phyloP scores from a whole-genome alignment of 1,140 invertebrate genomes.

The Aradophagus sp. region DNA sequence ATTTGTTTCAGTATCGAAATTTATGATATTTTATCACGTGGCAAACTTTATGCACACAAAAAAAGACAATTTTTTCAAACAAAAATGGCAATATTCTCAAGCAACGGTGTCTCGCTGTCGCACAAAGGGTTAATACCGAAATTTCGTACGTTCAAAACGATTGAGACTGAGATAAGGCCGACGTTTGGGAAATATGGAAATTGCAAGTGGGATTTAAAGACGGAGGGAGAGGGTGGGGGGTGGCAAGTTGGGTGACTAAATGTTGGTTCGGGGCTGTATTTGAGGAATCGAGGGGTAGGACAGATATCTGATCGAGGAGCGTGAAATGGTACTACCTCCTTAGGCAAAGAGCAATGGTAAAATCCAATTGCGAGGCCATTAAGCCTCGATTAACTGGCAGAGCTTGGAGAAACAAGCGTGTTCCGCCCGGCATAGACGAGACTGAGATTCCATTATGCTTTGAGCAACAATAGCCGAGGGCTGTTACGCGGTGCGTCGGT shows the following conservation, averaged over 20 bases:
- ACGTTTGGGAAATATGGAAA: constrained; percentile 27
- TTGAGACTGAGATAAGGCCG: too few species aligned
- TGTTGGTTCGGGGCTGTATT: constrained; percentile 22
- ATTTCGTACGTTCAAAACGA: too few species aligned
- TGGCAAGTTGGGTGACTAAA: constrained; percentile 26
- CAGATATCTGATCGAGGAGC: constrained; percentile 66
- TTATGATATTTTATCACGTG: too few species aligned
- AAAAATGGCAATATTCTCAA: too few species aligned
- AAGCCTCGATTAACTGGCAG: constrained; percentile 69
- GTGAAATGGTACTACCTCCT: constrained; percentile 70
- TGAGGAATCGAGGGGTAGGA: constrained; percentile 45
- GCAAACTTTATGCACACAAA: too few species aligned
- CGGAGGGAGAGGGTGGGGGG: constrained; percentile 9
- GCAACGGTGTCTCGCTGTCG: too few species aligned
- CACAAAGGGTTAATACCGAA: too few species aligned
- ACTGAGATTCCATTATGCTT: constrained; percentile 75
- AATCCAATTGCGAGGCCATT: constrained; percentile 74
- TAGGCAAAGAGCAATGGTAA: constrained; percentile 73
- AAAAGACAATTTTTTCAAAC: too few species aligned
- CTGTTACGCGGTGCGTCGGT: constrained; percentile 71
- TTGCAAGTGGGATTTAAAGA: too few species aligned
- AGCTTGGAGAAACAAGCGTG: constrained; percentile 59
- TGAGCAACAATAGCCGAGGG: constrained; percentile 74
- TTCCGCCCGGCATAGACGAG: constrained; percentile 56
- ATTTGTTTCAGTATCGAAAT: too few species aligned